Conservation (phyloP, 1,140 invertebrate species). For the Drosophila cardini region DNA sequence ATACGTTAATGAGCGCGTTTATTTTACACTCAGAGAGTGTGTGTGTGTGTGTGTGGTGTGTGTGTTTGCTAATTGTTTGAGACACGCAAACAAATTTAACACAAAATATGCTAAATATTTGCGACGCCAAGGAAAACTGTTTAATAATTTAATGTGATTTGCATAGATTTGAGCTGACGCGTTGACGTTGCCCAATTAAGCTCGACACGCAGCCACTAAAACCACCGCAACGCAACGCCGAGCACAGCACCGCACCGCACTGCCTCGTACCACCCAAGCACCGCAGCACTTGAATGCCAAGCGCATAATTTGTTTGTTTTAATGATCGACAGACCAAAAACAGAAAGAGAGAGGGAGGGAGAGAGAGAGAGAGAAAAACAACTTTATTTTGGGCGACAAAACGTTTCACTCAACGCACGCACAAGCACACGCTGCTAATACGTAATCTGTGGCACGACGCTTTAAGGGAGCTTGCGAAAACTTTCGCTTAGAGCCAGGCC, state of each 20-base stretch:
- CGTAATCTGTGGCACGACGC: slow-evolving; percentile 44
- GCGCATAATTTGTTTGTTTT: slow-evolving; percentile 57
- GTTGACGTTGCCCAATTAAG: slow-evolving; percentile 72
- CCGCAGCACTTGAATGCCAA: slow-evolving; percentile 7
- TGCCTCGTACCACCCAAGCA: neutral
- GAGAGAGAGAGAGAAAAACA: too few relatives aligned
- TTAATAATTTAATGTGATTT: slow-evolving; percentile 81
- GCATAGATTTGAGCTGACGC: slow-evolving; percentile 71
- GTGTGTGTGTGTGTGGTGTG: slow-evolving; percentile 22
- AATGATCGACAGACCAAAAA: slow-evolving; percentile 40
- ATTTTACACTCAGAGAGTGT: slow-evolving; percentile 45
- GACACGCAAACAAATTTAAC: slow-evolving; percentile 79
- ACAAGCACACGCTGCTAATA: slow-evolving; percentile 55
- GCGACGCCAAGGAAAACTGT: slow-evolving; percentile 58
- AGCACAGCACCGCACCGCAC: neutral
- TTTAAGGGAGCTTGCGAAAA: slow-evolving; percentile 22
- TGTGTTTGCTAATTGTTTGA: slow-evolving; percentile 73
- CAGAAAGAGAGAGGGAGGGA: too few relatives aligned
- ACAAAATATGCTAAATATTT: slow-evolving; percentile 79
- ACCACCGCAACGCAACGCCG: neutral
- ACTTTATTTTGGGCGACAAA: slow-evolving; percentile 48
- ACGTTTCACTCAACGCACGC: slow-evolving; percentile 39
- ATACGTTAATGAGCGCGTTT: slow-evolving; percentile 68
- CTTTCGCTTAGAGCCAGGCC: slow-evolving; percentile 39
- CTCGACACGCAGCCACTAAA: slow-evolving; percentile 64